Evolutionary conservation across 2,113 vertebrate species (phyloP), one percentile per base, ranked within the genome.

Genomic region (Cnemophilus loriae): DNA sequence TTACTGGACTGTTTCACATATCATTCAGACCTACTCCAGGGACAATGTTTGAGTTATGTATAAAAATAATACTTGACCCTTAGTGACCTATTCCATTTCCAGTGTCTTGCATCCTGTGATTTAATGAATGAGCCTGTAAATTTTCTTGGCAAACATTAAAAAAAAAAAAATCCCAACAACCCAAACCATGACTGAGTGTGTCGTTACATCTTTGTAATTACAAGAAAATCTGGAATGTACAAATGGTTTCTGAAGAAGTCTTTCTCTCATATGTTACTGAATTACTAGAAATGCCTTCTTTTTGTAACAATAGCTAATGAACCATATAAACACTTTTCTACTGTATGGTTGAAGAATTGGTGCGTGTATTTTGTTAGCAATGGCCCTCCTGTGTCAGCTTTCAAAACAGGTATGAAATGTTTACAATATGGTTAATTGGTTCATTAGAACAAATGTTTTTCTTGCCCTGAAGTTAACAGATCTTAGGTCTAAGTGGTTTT

Each of bases 1-100:
- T 96, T 94, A 93, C 67, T 86, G 67, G 44, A 23, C 49, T 83
- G 33, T 89, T 96, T 91, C 87, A 89, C 77, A 17, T 86, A 92
- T 92, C 79, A 91, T 84, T 89, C 80, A 89, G 86, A 41, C 65
- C 67, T 75, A 68, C 80, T 91, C 68, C 22, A 71, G 93, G 89
- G 91, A 84, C 52, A 50, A 20, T 39, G 41, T 52, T 80, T 57
- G 63, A 92, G 41, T 94, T 90, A 74, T 56, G 82, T 44, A 32
- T 71, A 44, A 84, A 80, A 95, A 61, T 74, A 76, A 57, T 87
- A 60, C 46, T 85, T 89, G 84, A 91, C 87, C 71, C 86, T 56
- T 73, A 69, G 53, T 61, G 87, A 70, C 81, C 50, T 73, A 20
- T 73, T 89, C 55, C 19, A 73, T 80, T 93, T 91, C 70, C 46